Conservation (phyloP, 2,113 vertebrate species). For the Microtus richardsoni region DNA sequence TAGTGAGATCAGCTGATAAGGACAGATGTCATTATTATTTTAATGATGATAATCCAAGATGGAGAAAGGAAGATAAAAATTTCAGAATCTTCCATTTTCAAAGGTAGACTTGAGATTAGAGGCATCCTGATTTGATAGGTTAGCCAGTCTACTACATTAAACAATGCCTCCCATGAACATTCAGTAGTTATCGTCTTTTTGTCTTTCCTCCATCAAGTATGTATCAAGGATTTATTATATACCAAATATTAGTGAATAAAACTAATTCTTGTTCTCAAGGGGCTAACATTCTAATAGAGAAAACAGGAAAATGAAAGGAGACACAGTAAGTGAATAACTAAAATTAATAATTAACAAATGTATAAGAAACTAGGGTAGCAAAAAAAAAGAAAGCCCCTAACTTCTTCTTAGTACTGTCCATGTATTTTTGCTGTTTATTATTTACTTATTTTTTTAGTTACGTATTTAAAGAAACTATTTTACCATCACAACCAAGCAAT, state of each 20-base stretch:
- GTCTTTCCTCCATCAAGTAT: neutral
- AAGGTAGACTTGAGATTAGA: neutral
- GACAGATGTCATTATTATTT: neutral
- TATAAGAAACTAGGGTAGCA: neutral
- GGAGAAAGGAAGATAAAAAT: slow-evolving; percentile 18
- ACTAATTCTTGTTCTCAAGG: slow-evolving; percentile 33
- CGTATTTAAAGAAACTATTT: slow-evolving; percentile 29
- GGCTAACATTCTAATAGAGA: slow-evolving; percentile 17
- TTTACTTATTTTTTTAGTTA: slow-evolving; percentile 34
- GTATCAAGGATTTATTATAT: neutral
- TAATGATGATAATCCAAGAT: neutral
- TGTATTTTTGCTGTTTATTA: slow-evolving; percentile 38
- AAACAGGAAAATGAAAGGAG: slow-evolving; percentile 50
- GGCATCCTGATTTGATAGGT: neutral
- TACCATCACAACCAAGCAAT: neutral
- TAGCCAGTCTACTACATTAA: neutral
- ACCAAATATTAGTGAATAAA: slow-evolving; percentile 22
- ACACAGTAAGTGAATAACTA: neutral
- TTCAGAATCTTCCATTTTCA: slow-evolving; percentile 6
- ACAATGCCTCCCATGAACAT: neutral
- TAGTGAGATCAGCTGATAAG: slow-evolving; percentile 42
- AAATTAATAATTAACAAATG: neutral
- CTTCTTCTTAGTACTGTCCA: slow-evolving; percentile 35
- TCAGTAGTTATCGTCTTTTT: neutral
- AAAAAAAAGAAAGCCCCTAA: neutral